These are phyloP conservation scores for Timema cristinae DNA, from an alignment of 2,888 invertebrate genomes.

Conservation along the genomic window DNA sequence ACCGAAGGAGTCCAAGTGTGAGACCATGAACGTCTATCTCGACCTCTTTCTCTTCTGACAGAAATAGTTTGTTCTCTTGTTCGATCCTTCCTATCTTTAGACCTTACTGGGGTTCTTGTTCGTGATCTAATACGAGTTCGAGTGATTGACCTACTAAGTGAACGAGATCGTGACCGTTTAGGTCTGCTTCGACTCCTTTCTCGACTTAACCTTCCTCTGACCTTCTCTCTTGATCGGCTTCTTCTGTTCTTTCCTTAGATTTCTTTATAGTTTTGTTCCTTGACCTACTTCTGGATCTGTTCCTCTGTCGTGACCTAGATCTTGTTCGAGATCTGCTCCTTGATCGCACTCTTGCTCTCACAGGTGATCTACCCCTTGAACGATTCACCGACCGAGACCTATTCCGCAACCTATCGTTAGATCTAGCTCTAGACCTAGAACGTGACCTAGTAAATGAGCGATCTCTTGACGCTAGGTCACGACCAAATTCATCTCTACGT, in stretches of 20 bases:
- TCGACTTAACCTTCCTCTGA: constrained; percentile 19
- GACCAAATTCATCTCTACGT: constrained; percentile 72
- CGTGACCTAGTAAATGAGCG: constrained; percentile 39
- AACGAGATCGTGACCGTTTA: constrained; percentile 41
- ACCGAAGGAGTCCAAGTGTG: constrained; percentile 47
- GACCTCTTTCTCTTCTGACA: constrained; percentile 13
- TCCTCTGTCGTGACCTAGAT: constrained; percentile 41
- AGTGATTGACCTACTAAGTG: constrained; percentile 40
- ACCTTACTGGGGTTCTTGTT: constrained; percentile 37
- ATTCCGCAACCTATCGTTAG: constrained; percentile 40
- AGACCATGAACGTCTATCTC: constrained; percentile 26
- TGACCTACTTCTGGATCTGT: constrained; percentile 43
- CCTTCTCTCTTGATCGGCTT: constrained; percentile 23
- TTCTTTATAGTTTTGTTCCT: constrained; percentile 39
- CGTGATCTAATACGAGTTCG: constrained; percentile 41
- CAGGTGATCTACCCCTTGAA: constrained; percentile 32
- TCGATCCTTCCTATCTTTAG: constrained; percentile 36
- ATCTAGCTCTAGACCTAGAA: constrained; percentile 41
- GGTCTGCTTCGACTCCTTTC: constrained; percentile 40
- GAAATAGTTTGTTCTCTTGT: constrained; percentile 36
- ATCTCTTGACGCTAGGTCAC: constrained; percentile 57
- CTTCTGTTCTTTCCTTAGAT: constrained; percentile 32
- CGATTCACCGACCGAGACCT: constrained; percentile 39
- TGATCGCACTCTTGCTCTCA: constrained; percentile 36
- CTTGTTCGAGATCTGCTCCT: constrained; percentile 35